phyloP scores from a whole-genome alignment of 2,888 invertebrate genomes.

The Philhelius pedissequus region DNA sequence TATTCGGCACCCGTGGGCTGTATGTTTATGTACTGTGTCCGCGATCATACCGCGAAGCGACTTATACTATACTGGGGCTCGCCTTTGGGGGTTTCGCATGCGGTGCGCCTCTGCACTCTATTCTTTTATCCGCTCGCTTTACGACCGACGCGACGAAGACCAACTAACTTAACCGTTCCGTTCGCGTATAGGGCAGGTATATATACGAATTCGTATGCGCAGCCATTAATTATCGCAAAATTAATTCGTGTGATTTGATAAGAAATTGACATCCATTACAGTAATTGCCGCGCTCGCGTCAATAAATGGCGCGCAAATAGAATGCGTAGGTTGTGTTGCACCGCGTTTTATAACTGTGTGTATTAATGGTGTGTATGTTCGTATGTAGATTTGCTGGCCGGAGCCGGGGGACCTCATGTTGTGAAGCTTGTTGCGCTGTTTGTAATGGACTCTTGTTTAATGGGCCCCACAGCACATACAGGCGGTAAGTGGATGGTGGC shows the following conservation, averaged over 20 bases:
- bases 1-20: constrained; percentile 57
- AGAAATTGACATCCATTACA: constrained; percentile 69
- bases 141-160: no score
- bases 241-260: constrained; percentile 70
- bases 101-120: neutral
- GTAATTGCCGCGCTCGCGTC: constrained; percentile 65
- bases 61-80: constrained; percentile 27
- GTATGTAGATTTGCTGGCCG: constrained; percentile 42
- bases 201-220: constrained; percentile 55
- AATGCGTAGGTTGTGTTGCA: constrained; percentile 59
- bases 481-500: constrained; percentile 44
- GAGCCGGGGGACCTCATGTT: constrained; percentile 52
- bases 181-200: neutral
- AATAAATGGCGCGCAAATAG: constrained; percentile 63
- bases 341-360: neutral
- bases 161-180: constrained; percentile 1
- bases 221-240: constrained; percentile 69
- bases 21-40: constrained; percentile 49
- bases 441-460: constrained; percentile 64
- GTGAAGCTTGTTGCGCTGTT: constrained; percentile 59
- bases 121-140: neutral
- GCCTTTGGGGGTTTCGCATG: constrained; percentile 47
- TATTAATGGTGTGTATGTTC: constrained; percentile 18
- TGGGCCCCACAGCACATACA: constrained; percentile 62
- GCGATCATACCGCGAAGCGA: neutral